Conservation (phyloP, 2,113 vertebrate species). For the Neomonachus schauinslandi region DNA sequence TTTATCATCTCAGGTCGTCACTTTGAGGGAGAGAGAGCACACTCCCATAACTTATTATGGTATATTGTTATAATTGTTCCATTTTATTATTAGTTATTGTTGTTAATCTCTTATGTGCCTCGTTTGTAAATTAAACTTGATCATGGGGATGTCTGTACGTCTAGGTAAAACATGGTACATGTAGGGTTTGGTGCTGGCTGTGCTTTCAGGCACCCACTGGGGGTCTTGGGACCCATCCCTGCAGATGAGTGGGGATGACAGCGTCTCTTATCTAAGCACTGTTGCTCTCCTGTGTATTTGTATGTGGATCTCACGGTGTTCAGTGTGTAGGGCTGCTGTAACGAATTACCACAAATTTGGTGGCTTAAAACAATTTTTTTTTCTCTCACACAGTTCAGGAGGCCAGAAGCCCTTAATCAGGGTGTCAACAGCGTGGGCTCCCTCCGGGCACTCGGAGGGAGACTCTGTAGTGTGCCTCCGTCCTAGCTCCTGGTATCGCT, state of each 20-base stretch:
- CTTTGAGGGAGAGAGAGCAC: neutral
- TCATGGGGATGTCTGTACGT: neutral
- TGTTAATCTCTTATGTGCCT: neutral
- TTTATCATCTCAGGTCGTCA: neutral
- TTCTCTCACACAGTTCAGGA: neutral
- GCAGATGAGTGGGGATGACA: neutral
- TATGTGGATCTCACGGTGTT: neutral
- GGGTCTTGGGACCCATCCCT: neutral
- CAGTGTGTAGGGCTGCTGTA: neutral
- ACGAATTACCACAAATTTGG: neutral
- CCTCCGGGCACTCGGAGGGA: neutral
- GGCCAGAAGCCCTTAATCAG: neutral
- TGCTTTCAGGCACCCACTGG: neutral
- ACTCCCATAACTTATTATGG: neutral
- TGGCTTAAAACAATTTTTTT: neutral
- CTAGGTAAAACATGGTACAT: neutral
- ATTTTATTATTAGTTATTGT: neutral
- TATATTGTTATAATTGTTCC: neutral
- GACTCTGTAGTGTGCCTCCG: accelerated
- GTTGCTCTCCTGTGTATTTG: no score
- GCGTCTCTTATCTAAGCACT: neutral
- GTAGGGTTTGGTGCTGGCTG: neutral
- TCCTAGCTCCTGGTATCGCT: neutral
- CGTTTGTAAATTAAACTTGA: neutral
- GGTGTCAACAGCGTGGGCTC: neutral